Percentiles rank a stretch among this genome's conserved stretches.
phyloP scores from a whole-genome alignment of 2,797 vertebrate species.

The Martes flavigula region DNA sequence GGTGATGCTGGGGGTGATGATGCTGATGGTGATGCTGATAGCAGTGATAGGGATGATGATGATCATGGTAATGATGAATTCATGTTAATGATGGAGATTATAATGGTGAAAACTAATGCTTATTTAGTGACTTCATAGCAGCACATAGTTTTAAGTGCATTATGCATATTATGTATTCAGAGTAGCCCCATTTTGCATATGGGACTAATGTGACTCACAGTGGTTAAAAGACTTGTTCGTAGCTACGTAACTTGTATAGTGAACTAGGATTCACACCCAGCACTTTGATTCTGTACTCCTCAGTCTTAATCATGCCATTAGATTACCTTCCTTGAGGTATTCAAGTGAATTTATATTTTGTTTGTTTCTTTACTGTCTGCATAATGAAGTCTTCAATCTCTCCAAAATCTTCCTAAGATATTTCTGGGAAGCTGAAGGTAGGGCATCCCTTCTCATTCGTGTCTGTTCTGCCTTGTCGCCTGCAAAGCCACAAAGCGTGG shows the following conservation, averaged over 20 bases:
- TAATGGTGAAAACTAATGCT: neutral
- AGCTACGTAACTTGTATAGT: neutral
- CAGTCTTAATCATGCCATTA: neutral
- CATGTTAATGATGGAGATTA: neutral
- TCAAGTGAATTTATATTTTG: neutral
- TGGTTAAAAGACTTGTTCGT: neutral
- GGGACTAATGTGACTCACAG: neutral
- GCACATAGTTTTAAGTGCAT: neutral
- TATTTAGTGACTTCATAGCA: neutral
- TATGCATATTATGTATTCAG: neutral
- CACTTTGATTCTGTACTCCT: neutral
- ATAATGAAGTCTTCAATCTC: neutral
- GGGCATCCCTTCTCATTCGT: neutral
- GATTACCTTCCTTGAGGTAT: neutral
- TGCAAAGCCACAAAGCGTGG: neutral
- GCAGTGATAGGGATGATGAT: neutral
- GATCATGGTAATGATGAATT: neutral
- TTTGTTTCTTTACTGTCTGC: neutral
- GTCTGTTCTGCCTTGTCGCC: neutral
- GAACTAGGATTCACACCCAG: neutral
- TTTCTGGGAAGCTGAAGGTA: neutral
- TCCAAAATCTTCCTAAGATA: neutral
- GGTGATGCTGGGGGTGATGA: too few relatives aligned
- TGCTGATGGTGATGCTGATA: neutral
- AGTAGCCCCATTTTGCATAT: neutral